Conservation (phyloP, 2,888 invertebrate genomes). For the Tinea semifulvella region DNA sequence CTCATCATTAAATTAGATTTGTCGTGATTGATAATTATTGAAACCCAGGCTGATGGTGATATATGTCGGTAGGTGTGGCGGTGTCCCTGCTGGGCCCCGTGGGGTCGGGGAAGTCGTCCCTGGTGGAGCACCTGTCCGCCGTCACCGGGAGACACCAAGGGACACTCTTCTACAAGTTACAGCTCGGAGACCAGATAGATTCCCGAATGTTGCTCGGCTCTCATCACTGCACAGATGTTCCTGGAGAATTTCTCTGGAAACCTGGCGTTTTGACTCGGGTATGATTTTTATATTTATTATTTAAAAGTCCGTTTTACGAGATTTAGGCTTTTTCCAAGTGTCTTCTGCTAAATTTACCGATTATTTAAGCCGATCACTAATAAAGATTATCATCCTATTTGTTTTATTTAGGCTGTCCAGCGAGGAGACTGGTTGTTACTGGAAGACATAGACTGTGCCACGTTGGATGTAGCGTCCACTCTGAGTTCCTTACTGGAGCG, state of each 20-base stretch:
- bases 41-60: too few relatives aligned
- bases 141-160: conserved; percentile 72
- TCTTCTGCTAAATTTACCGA: too few relatives aligned
- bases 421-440: conserved; percentile 91
- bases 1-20: too few relatives aligned
- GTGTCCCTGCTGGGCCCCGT: conserved; percentile 86
- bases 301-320: too few relatives aligned
- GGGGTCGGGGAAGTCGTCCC: conserved; percentile 93
- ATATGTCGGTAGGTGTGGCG: conserved; percentile 55
- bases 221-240: conserved; percentile 94
- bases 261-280: conserved; percentile 92
- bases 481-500: conserved; percentile 87
- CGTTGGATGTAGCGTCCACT: conserved; percentile 91
- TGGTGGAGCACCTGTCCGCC: conserved; percentile 88
- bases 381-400: too few relatives aligned
- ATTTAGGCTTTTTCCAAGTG: too few relatives aligned
- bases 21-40: too few relatives aligned
- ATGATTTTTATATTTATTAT: too few relatives aligned
- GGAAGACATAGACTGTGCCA: conserved; percentile 95
- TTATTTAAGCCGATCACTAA: too few relatives aligned
- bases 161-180: conserved; percentile 76
- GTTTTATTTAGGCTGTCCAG: conserved; percentile 73
- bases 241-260: conserved; percentile 97
- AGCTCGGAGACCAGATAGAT: conserved; percentile 97
- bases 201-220: conserved; percentile 93